A percentile compares a stretch with the other conserved stretches of the same genome.
phyloP scores from a whole-genome alignment of 2,888 invertebrate species.

The Operophtera brumata region DNA sequence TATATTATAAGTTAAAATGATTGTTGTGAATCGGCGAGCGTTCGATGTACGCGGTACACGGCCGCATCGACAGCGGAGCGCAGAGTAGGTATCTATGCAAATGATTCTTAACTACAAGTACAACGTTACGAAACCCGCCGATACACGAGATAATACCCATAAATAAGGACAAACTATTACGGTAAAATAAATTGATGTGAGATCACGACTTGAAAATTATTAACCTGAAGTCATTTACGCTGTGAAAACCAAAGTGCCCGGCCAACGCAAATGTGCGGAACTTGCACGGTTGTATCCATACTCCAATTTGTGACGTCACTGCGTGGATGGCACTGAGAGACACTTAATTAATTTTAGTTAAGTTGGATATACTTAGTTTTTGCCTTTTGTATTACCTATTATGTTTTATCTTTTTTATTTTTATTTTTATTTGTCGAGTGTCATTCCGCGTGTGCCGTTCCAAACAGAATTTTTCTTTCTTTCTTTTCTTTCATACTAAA shows the following conservation, averaged over 20 bases:
- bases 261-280: conserved; percentile 26
- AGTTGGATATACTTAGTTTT: no score
- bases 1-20: conserved; percentile 16
- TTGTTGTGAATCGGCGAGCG: conserved; percentile 38
- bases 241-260: conserved; percentile 48
- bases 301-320: no score
- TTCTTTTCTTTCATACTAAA: no score
- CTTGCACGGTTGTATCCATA: conserved; percentile 19
- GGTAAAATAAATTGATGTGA: conserved; percentile 71
- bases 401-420: no score
- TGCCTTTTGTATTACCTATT: not conserved
- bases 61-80: conserved; percentile 54
- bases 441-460: no score
- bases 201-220: conserved; percentile 73
- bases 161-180: conserved; percentile 75
- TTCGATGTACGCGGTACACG: conserved; percentile 44
- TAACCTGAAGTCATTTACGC: conserved; percentile 58
- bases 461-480: no score
- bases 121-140: conserved; percentile 64
- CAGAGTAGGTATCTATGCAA: conserved; percentile 61
- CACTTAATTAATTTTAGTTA: no score
- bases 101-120: conserved; percentile 61
- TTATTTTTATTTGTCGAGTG: no score
- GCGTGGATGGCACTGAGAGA: no score
- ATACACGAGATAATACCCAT: conserved; percentile 71